Evolutionary conservation across 1,140 invertebrate genomes (phyloP).

Genomic region (Sitodiplosis mosellana): DNA sequence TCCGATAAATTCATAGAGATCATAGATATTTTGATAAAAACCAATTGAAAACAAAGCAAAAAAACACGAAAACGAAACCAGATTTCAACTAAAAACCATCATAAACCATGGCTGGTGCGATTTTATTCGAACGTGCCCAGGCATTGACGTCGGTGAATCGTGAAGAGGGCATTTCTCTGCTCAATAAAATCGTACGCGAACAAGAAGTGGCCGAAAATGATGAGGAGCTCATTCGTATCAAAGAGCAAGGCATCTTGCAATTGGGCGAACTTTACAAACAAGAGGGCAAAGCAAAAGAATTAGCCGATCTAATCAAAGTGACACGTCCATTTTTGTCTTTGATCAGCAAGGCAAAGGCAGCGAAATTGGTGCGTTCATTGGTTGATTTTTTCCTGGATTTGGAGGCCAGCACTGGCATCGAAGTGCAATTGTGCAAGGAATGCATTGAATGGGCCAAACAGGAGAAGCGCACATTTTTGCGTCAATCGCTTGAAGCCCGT

Average conservation of each 20-base stretch:
- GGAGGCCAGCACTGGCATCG: constrained; percentile 81
- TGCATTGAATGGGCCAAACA: constrained; percentile 99
- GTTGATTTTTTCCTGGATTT: constrained; percentile 97
- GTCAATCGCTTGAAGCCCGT: constrained; percentile 87
- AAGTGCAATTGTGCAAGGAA: constrained; percentile 81
- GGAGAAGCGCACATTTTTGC: constrained; percentile 88
- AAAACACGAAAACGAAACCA: not conserved
- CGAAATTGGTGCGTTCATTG: constrained; percentile 87
- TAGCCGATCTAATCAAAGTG: constrained; percentile 82
- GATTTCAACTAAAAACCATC: not conserved
- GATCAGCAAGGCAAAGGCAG: constrained; percentile 97
- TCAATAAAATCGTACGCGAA: constrained; percentile 51
- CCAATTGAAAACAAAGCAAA: not conserved
- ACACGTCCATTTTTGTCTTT: constrained; percentile 83
- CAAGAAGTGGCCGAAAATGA: constrained; percentile 53
- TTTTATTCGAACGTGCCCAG: constrained; percentile 64
- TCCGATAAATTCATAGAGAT: no score
- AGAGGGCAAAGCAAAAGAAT: constrained; percentile 80
- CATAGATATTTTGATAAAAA: not conserved
- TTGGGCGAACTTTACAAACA: constrained; percentile 79
- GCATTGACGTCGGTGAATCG: constrained; percentile 47
- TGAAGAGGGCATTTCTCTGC: constrained; percentile 44
- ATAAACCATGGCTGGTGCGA: constrained; percentile 58
- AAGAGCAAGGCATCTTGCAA: constrained; percentile 79
- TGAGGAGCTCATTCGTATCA: constrained; percentile 70